A percentile compares a stretch with the other conserved stretches of the same genome.
Conservation (phyloP, 2,797 vertebrate genomes). For the Eleutherodactylus coqui region DNA sequence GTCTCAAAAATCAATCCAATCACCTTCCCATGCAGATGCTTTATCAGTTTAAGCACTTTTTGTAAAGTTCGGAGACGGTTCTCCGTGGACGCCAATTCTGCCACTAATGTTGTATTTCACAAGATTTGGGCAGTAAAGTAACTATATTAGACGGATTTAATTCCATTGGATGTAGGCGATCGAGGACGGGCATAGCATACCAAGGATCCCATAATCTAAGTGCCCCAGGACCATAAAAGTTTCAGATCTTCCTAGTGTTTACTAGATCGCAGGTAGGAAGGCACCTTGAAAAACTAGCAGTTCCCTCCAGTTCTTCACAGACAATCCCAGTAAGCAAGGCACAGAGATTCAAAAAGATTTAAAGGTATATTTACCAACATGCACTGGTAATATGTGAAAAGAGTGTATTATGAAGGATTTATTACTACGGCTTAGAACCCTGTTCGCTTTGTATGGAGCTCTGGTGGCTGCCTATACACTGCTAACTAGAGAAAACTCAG, state of each 20-base stretch:
- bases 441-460: too few species aligned
- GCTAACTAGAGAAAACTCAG: too few species aligned
- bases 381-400: too few species aligned
- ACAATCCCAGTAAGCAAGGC: too few species aligned
- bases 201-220: neutral
- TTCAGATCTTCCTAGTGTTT: neutral
- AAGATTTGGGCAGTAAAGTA: neutral
- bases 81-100: slow-evolving; percentile 20
- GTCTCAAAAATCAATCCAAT: slow-evolving; percentile 53
- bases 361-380: too few species aligned
- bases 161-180: neutral
- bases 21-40: slow-evolving; percentile 42
- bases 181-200: too few species aligned
- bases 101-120: neutral
- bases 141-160: neutral
- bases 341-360: too few species aligned
- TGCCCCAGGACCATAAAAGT: neutral
- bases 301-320: too few species aligned
- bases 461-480: too few species aligned
- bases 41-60: slow-evolving; percentile 46
- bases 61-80: slow-evolving; percentile 36
- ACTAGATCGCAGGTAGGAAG: neutral
- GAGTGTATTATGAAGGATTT: too few species aligned
- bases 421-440: too few species aligned
- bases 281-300: too few species aligned